phyloP scores from a whole-genome alignment of 2,888 invertebrate species.

The Trissolcus brochymenae region DNA sequence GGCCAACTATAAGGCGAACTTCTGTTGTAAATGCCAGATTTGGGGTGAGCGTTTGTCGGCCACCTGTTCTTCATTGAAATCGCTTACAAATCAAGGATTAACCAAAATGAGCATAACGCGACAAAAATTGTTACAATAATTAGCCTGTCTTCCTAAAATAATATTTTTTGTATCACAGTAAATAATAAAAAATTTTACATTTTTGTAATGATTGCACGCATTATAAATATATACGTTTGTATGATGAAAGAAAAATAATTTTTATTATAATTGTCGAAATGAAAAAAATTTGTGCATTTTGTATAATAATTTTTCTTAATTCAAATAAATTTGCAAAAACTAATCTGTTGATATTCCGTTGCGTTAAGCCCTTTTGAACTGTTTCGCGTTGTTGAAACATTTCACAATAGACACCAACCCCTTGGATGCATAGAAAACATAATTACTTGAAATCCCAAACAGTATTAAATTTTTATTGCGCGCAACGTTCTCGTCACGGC shows the following conservation, averaged over 20 bases:
- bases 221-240: too few species aligned
- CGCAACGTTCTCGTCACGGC: constrained; percentile 57
- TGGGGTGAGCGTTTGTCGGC: constrained; percentile 62
- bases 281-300: too few species aligned
- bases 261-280: too few species aligned
- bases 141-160: too few species aligned
- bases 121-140: background rate
- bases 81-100: constrained; percentile 57
- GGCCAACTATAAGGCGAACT: constrained; percentile 61
- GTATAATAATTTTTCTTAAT: too few species aligned
- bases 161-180: too few species aligned
- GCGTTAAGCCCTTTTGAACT: constrained; percentile 58
- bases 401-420: constrained; percentile 63
- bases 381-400: constrained; percentile 66
- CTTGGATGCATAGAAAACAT: constrained; percentile 65
- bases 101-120: constrained; percentile 24
- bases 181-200: too few species aligned
- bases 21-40: constrained; percentile 60
- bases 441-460: constrained; percentile 73
- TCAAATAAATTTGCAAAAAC: background rate
- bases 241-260: too few species aligned
- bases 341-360: constrained; percentile 19
- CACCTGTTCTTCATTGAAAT: constrained; percentile 64
- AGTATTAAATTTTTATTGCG: constrained; percentile 70
- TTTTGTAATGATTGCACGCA: too few species aligned